Base-by-base conservation (phyloP, 92 coral and sea anemone genomes). In the Epizoanthus scotinus region DNA sequence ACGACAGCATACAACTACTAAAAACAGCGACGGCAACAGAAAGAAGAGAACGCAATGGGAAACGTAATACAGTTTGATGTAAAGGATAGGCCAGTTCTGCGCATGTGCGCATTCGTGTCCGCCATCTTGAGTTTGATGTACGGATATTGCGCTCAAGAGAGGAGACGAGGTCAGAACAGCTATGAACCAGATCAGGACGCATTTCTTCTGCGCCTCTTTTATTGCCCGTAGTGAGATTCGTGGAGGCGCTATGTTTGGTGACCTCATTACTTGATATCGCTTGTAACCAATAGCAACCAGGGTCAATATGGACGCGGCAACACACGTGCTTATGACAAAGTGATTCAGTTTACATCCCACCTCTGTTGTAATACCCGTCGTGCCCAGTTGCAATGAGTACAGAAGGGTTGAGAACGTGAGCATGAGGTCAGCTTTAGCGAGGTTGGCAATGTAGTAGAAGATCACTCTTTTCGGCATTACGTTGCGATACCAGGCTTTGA, bases 241-340 rank as follows among this genome's bases (percentile, higher is more conserved):
- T 34, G 2, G 10, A 10, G 50, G 17, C 19, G 50, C 50, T 17
- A 67, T 14, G 22, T 36, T 67, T 34, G 40, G 6, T 42, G 71
- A 67, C 52, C 26, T 67, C 3, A 67, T 31, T 38, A 18, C 1
- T 0, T 40, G n/a, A 26, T 65, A 63, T 25, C 68, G 24, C 17
- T 20, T 65, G 70, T 65, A 65, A 31, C 44, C 70, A 65, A 65
- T 65, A 49, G 70, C 70, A 65, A 65, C 70, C 0, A 65, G 8
- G 19, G 21, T 65, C 21, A 65, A 8, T 36, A 9, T 40, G 21
- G 70, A 65, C 47, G 70, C 70, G 18, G 21, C 34, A 28, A 65
- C 2, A 12, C 70, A 12, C 70, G 42, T 31, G 12, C 31, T 20
- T 8, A 28, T 27, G 15, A 18, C 3, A 65, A 65, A 65, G 70